These are phyloP conservation scores for Machaerirhynchus nigripectus DNA, from an alignment of 2,113 vertebrate species.

Conservation along the genomic window DNA sequence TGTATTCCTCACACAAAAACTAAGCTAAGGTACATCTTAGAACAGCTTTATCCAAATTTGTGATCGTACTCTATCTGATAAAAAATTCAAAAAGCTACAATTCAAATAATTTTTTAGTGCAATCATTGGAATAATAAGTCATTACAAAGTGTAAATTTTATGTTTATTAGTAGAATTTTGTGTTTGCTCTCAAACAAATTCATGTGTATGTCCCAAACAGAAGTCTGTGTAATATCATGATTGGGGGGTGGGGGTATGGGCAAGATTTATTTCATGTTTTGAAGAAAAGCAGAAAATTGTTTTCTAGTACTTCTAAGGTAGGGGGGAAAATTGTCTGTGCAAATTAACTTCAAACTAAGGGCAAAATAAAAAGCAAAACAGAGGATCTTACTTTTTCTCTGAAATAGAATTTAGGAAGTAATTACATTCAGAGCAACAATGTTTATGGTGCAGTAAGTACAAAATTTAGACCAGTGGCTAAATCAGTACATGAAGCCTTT, in stretches of 20 bases:
- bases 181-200: neutral
- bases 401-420: neutral
- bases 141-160: neutral
- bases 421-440: neutral
- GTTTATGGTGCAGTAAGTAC: neutral
- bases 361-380: neutral
- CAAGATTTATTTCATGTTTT: neutral
- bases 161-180: neutral
- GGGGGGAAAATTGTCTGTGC: neutral
- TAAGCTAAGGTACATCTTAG: neutral
- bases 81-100: neutral
- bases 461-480: neutral
- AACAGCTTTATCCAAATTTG: neutral
- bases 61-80: neutral
- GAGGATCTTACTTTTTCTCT: neutral
- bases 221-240: neutral
- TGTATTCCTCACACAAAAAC: neutral
- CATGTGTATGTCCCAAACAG: neutral
- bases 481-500: neutral
- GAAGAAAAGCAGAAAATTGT: neutral
- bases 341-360: neutral
- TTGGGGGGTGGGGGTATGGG: neutral
- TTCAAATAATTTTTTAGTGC: neutral
- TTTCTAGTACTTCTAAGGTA: neutral
- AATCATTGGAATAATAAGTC: neutral